Evolutionary conservation across 2,888 invertebrate genomes (phyloP).

Genomic region (Podotricha telesiphe): DNA sequence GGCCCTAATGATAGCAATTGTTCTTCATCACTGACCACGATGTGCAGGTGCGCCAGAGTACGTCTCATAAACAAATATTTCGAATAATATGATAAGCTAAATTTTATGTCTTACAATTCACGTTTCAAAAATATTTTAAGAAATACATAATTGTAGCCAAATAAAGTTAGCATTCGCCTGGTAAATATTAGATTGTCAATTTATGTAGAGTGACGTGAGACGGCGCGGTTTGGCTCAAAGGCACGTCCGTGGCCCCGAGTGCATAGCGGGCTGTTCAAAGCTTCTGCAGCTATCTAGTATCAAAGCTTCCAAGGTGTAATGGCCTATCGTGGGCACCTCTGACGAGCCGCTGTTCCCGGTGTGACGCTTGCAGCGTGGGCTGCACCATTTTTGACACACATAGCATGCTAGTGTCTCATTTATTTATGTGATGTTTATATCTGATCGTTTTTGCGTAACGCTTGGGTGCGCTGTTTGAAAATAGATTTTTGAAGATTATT

Average conservation of each 20-base stretch:
- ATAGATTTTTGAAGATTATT: not conserved
- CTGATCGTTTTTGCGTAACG: constrained; percentile 55
- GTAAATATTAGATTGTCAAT: constrained; percentile 68
- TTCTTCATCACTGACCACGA: constrained; percentile 77
- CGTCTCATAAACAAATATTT: not conserved
- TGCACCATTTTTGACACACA: constrained; percentile 67
- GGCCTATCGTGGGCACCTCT: constrained; percentile 74
- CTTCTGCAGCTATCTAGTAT: constrained; percentile 53
- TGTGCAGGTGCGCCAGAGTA: constrained; percentile 69
- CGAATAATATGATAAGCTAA: not conserved
- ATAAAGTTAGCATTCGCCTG: constrained; percentile 46
- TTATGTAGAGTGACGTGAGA: constrained; percentile 73
- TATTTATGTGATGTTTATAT: constrained; percentile 59
- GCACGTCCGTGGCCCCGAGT: constrained; percentile 76
- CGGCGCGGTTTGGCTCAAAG: constrained; percentile 69
- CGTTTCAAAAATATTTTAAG: too few species aligned
- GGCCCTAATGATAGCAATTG: constrained; percentile 79
- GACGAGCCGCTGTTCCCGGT: constrained; percentile 68
- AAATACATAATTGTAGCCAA: constrained; percentile 9
- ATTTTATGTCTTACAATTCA: too few species aligned
- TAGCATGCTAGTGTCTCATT: constrained; percentile 59
- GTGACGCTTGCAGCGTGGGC: constrained; percentile 70
- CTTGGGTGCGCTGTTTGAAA: constrained; percentile 51
- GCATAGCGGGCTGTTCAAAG: constrained; percentile 69
- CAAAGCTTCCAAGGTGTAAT: constrained; percentile 75